A percentile compares a stretch with the other conserved stretches of the same genome.
Conservation (phyloP, 2,797 vertebrate genomes). For the Ara ararauna region DNA sequence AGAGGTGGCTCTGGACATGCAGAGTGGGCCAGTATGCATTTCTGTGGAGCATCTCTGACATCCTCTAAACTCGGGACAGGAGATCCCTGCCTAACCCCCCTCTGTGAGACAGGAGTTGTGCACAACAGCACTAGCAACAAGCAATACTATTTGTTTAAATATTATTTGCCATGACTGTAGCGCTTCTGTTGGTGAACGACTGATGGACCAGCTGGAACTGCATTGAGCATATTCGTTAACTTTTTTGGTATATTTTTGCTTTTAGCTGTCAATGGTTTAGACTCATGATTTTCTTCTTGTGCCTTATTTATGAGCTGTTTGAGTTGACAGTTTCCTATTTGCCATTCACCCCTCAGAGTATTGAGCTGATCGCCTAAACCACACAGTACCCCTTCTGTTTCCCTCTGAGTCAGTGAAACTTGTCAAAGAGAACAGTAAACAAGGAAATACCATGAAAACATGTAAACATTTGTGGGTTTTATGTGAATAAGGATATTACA, state of each 20-base stretch:
- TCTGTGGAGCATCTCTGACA: neutral
- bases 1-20: neutral
- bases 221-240: neutral
- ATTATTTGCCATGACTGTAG: constrained; percentile 7
- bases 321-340: constrained; percentile 31
- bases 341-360: neutral
- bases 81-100: neutral
- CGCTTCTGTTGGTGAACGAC: constrained; percentile 22
- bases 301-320: constrained; percentile 60
- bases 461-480: neutral
- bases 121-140: neutral
- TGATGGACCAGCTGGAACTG: constrained; percentile 32
- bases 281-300: constrained; percentile 31
- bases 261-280: constrained; percentile 25
- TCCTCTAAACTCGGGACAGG: neutral
- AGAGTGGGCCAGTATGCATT: neutral
- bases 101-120: neutral
- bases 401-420: neutral
- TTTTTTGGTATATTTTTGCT: constrained; percentile 33
- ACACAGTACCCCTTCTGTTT: constrained; percentile 44
- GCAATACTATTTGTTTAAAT: neutral
- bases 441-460: constrained; percentile 13
- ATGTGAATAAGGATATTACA: constrained; percentile 15
- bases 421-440: constrained; percentile 50
- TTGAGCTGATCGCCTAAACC: constrained; percentile 38